These are phyloP conservation scores for Silurus lanzhouensis DNA, from an alignment of 2,797 vertebrate species.

Conservation along the genomic window DNA sequence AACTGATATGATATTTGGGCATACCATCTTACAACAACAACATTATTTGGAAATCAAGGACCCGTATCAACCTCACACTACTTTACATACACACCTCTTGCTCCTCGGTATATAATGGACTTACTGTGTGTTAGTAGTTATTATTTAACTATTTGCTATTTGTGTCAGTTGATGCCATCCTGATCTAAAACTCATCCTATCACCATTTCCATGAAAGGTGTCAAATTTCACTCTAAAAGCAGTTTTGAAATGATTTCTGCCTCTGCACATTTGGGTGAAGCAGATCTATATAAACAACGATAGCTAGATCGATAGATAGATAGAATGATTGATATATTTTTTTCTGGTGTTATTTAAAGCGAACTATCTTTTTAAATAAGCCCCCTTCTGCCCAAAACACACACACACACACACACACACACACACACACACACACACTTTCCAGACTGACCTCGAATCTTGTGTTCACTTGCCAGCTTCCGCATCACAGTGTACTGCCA, in stretches of 20 bases:
- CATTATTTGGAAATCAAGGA: neutral
- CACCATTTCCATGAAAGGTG: conserved; percentile 44
- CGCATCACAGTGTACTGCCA: conserved; percentile 45
- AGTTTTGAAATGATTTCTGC: neutral
- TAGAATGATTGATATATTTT: neutral
- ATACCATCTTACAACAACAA: neutral
- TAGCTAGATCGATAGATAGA: too few species aligned
- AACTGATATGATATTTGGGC: neutral
- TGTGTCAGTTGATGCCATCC: conserved; percentile 52
- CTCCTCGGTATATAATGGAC: neutral
- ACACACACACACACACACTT: conserved; percentile 3
- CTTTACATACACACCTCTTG: conserved; percentile 1
- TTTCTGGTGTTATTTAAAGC: neutral
- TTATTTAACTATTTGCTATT: conserved; percentile 30
- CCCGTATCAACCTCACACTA: neutral
- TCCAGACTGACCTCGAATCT: conserved; percentile 34
- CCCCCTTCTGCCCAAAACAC: neutral
- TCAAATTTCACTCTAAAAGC: neutral
- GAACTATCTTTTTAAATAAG: neutral
- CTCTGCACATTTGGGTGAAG: neutral
- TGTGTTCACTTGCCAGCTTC: conserved; percentile 39
- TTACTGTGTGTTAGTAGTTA: conserved; percentile 21
- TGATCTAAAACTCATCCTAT: conserved; percentile 68
- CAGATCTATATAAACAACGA: neutral
- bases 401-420: conserved; percentile 11